Base-by-base conservation (phyloP, 2,797 vertebrate genomes). In the Sitta carolinensis region DNA sequence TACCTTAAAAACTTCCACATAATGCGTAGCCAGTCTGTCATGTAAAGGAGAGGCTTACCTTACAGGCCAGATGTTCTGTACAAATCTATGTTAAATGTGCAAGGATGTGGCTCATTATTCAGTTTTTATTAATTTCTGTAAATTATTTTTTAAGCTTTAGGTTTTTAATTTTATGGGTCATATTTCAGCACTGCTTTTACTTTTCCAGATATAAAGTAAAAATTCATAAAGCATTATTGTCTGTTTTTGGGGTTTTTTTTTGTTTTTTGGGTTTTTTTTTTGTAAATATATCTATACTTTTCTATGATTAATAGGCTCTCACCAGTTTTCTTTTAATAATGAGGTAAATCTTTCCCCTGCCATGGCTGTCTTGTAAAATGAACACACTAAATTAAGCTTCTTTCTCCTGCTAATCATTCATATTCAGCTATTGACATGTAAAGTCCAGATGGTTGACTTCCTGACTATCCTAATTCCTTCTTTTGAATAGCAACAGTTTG, bases 361-460 rank as follows among this genome's bases (percentile, higher is more conserved):
- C 23, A 18, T 61, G 54, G 2, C 58, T 84, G 23, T 42, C 51
- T 77, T 54, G 7, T 59, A 73, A 70, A 78, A 80, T n/a, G 43
- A 75, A 8, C 14, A 43, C 26, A 69, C 18, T 82, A 75, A 67
- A 59, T 84, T 83, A 64, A n/a, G 16, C 29, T 77, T 89, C 84
- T 77, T 88, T 95, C 88, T 91, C 32, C 75, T 55, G 57, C 47
- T 58, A 51, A 66, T 85, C 69, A 40, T 95, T 94, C 78, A 45
- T 90, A 91, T 58, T 68, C 59, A 73, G 12, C 36, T 89, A 51
- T 27, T 89, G 83, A 66, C 72, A 68, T 92, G 84, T 91, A 72
- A 94, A 91, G 64, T 54, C 62, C 61, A 87, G 68, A 83, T 83
- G 59, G 62, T 64, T 96, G 91, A 80, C 70, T 97, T 96, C 77